phyloP scores from a whole-genome alignment of 2,888 invertebrate genomes.

The Pomacea canaliculata region DNA sequence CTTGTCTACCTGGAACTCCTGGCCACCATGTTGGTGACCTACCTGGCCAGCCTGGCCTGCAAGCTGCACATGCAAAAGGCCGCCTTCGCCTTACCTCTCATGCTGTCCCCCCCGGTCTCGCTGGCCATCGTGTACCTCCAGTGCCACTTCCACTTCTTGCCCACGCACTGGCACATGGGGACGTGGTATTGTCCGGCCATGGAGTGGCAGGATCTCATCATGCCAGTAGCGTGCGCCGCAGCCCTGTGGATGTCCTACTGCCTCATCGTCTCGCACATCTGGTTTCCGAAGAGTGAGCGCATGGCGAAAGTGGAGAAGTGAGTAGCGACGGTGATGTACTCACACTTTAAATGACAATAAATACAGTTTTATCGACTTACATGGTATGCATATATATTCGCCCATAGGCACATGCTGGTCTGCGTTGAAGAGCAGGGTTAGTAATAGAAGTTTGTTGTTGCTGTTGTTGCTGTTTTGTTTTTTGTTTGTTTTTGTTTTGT shows the following conservation, averaged over 20 bases:
- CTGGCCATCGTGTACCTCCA: slow-evolving; percentile 51
- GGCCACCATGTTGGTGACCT: slow-evolving; percentile 59
- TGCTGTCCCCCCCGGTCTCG: slow-evolving; percentile 66
- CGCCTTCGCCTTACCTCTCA: slow-evolving; percentile 71
- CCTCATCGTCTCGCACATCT: slow-evolving; percentile 96
- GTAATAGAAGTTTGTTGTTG: no score
- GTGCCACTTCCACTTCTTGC: slow-evolving; percentile 52
- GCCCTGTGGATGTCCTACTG: slow-evolving; percentile 92
- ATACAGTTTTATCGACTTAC: no score
- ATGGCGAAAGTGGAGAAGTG: slow-evolving; percentile 93
- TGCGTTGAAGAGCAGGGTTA: no score
- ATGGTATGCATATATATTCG: no score
- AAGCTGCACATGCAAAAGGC: slow-evolving; percentile 72
- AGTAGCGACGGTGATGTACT: slow-evolving; percentile 4
- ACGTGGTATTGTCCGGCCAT: slow-evolving; percentile 51
- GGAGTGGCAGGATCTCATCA: slow-evolving; percentile 36
- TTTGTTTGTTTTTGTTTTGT: no score
- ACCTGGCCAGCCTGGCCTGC: slow-evolving; percentile 73
- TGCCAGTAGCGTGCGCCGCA: slow-evolving; percentile 49
- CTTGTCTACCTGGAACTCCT: slow-evolving; percentile 58
- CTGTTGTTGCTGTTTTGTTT: no score
- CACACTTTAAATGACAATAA: no score
- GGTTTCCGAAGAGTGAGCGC: slow-evolving; percentile 98
- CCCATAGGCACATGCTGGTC: no score
- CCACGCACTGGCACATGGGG: slow-evolving; percentile 55